phyloP scores from a whole-genome alignment of 1,140 invertebrate species.

The Papilio helenus region DNA sequence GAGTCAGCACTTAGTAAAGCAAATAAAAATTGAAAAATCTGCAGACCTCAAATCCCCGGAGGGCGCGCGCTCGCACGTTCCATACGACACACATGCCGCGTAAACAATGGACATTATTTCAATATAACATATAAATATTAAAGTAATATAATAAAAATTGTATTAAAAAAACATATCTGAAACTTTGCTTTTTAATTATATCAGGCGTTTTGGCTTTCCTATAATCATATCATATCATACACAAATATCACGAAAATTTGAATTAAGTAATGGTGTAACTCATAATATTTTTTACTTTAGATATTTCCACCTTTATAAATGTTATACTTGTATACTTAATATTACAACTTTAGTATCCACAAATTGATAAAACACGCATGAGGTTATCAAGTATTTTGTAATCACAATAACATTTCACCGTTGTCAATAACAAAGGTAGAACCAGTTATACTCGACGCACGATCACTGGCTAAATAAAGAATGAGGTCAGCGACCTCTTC shows the following conservation, averaged over 20 bases:
- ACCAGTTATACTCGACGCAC: conserved; percentile 92
- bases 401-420: conserved; percentile 83
- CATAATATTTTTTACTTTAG: too few relatives aligned
- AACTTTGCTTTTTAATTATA: neutral
- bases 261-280: too few relatives aligned
- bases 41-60: conserved; percentile 69
- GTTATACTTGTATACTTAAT: too few relatives aligned
- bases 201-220: neutral
- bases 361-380: conserved; percentile 12
- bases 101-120: conserved; percentile 57
- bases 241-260: too few relatives aligned
- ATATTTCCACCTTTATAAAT: too few relatives aligned
- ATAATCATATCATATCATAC: too few relatives aligned
- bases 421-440: conserved; percentile 92
- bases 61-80: conserved; percentile 65
- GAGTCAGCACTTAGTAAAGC: conserved; percentile 71
- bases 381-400: conserved; percentile 26
- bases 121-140: conserved; percentile 31
- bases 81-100: conserved; percentile 54
- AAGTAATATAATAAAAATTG: conserved; percentile 13
- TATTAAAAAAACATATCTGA: neutral
- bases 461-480: conserved; percentile 91
- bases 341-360: neutral
- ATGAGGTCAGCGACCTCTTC: conserved; percentile 92
- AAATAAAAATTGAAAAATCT: conserved; percentile 81